Evolutionary conservation across 1,140 invertebrate species (phyloP).

Genomic region (Drosophila pallidifrons): DNA sequence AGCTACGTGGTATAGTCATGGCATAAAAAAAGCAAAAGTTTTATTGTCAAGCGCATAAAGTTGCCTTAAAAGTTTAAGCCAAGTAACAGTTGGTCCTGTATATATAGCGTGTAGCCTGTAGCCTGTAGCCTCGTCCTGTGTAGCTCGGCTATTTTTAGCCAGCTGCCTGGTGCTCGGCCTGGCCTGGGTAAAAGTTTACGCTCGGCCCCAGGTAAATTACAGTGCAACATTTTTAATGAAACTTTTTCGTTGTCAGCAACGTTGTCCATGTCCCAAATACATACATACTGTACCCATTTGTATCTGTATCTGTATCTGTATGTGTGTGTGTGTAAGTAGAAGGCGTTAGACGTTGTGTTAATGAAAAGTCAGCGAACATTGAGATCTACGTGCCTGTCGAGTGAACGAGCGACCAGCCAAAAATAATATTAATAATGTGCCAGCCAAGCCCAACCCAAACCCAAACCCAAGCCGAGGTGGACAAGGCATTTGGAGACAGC

Average conservation of each 20-base stretch:
- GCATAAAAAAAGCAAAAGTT: constrained; percentile 70
- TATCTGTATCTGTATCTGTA: constrained; percentile 7
- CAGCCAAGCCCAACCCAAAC: constrained; percentile 5
- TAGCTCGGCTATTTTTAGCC: constrained; percentile 43
- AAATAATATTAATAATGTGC: constrained; percentile 79
- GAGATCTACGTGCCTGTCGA: constrained; percentile 62
- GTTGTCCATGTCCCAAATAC: constrained; percentile 12
- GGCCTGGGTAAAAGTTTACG: constrained; percentile 43
- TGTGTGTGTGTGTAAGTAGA: constrained; percentile 9
- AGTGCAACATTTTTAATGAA: constrained; percentile 82
- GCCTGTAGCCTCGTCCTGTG: neutral
- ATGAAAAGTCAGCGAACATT: constrained; percentile 70
- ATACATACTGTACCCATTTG: neutral
- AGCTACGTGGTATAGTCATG: constrained; percentile 10
- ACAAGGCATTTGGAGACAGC: constrained; percentile 8
- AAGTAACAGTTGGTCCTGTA: constrained; percentile 30
- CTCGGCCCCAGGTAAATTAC: constrained; percentile 66
- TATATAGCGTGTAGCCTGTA: neutral
- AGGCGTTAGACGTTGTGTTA: constrained; percentile 61
- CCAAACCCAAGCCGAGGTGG: neutral
- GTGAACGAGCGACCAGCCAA: constrained; percentile 20
- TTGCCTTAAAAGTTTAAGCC: constrained; percentile 76
- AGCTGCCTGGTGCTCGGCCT: neutral
- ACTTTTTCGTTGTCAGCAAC: constrained; percentile 56
- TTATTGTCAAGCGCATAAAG: constrained; percentile 79